Base-by-base conservation (phyloP, 2,113 vertebrate genomes). In the Syngnathoides biaculeatus region DNA sequence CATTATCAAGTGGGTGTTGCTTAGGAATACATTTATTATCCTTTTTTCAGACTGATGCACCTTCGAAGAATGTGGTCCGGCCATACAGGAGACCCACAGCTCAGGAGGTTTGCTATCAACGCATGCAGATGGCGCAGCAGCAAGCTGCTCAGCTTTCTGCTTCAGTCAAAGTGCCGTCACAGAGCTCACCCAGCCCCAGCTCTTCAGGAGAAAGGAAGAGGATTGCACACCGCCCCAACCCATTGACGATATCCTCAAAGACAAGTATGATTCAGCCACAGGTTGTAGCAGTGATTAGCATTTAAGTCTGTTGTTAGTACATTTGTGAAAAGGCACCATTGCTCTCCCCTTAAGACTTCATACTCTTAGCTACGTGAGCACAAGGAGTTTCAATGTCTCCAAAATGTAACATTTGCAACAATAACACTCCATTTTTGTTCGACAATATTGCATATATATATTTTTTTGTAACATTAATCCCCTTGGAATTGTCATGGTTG, bases 101-200 rank as follows among this genome's bases (percentile, higher is more conserved):
- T 0, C 97, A 99, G 88, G 95, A 98, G 85, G 92, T 95, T 38
- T 99, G 97, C 73, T 98, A 95, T 85, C 92, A 92, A 78, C 92
- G 97, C 22, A 95, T 97, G 87, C 94, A 94, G 89, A 88, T 93
- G 68, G 95, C 96, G 0, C 97, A 96, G 89, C 89, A 93, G 82
- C 95, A 94, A 84, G 92, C 90, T 2, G 82, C 88, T 26, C 92
- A 94, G 71, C 86, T 92, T 42, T 91, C 89, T 0, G 81, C 85
- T 48, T 27, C 92, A 68, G 78, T 91, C 42, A 89, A 86, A 70
- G 66, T 69, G 20, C 53, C 68, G 14, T 79, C 85, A 11, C 79
- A 80, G 50, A 80, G 73, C 68, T 72, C 77, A 12, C 73, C 74
- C 13, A 77, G 71, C 42, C 7, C 81, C 24, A 75, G 83, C 72